Conservation (phyloP, 2,113 vertebrate species). For the Australoheros scitulus region DNA sequence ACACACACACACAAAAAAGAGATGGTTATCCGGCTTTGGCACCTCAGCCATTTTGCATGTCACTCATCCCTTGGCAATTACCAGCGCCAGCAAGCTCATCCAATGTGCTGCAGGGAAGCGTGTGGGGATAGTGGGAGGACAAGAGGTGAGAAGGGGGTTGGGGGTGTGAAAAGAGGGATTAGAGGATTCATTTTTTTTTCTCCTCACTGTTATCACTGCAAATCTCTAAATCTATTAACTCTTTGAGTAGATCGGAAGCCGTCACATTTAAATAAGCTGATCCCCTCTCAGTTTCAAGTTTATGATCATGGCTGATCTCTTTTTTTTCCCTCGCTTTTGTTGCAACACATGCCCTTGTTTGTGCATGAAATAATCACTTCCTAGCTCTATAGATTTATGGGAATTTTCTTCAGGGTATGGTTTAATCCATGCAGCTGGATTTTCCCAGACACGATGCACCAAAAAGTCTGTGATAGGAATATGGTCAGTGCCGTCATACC, state of each 20-base stretch:
- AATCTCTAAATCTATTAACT: conserved; percentile 43
- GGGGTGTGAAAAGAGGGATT: conserved; percentile 61
- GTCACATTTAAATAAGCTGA: conserved; percentile 12
- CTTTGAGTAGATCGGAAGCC: conserved; percentile 11
- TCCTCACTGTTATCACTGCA: conserved; percentile 26
- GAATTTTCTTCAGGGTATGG: conserved; percentile 41
- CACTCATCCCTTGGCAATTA: conserved; percentile 72
- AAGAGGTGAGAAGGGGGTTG: conserved; percentile 53
- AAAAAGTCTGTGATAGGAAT: conserved; percentile 35
- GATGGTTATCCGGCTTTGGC: conserved; percentile 57
- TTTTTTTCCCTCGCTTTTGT: neutral
- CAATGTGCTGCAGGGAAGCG: conserved; percentile 29
- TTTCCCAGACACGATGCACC: conserved; percentile 40
- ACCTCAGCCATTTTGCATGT: conserved; percentile 50
- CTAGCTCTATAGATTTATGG: conserved; percentile 19
- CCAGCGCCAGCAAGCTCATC: conserved; percentile 53
- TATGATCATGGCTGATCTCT: conserved; percentile 10
- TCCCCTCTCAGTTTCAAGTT: conserved; percentile 1
- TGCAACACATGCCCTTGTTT: conserved; percentile 4
- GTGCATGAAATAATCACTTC: conserved; percentile 32
- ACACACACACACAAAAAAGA: conserved; percentile 20
- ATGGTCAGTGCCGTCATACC: conserved; percentile 26
- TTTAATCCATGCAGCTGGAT: conserved; percentile 47
- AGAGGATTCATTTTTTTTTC: conserved; percentile 38
- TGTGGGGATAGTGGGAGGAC: conserved; percentile 33